phyloP scores from a whole-genome alignment of 2,888 invertebrate species.

The Drosophila nr. perissopoda region DNA sequence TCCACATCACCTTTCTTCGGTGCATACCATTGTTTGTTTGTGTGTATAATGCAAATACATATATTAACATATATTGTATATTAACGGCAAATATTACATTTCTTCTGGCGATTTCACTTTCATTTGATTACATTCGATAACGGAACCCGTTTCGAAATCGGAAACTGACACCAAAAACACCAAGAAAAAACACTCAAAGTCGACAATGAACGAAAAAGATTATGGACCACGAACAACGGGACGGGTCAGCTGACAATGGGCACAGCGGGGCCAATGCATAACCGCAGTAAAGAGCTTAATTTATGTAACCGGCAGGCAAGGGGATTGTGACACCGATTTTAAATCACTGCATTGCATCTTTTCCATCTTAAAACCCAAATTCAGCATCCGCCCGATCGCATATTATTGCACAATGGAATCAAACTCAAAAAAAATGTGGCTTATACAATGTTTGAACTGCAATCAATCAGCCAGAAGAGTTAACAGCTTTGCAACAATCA shows the following conservation, averaged over 20 bases:
- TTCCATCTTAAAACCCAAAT: constrained; percentile 3
- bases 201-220: constrained; percentile 3
- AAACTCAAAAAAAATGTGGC: not conserved
- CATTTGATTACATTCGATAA: constrained; percentile 14
- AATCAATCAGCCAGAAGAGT: not conserved
- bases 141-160: constrained; percentile 56
- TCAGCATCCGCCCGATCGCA: constrained; percentile 14
- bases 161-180: constrained; percentile 45
- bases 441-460: not conserved
- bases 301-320: constrained; percentile 46
- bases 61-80: constrained; percentile 11
- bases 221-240: constrained; percentile 12
- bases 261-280: constrained; percentile 29
- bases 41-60: constrained; percentile 1
- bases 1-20: constrained; percentile 30
- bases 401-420: constrained; percentile 35
- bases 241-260: constrained; percentile 9
- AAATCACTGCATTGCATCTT: constrained; percentile 21
- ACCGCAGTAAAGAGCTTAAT: constrained; percentile 33
- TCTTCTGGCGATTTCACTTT: constrained; percentile 74
- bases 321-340: constrained; percentile 76
- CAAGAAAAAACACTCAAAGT: constrained; percentile 28
- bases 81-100: constrained; percentile 34
- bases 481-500: not conserved
- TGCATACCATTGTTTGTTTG: not conserved